Evolutionary conservation across 2,113 vertebrate genomes (phyloP).

Genomic region (Canis aureus): DNA sequence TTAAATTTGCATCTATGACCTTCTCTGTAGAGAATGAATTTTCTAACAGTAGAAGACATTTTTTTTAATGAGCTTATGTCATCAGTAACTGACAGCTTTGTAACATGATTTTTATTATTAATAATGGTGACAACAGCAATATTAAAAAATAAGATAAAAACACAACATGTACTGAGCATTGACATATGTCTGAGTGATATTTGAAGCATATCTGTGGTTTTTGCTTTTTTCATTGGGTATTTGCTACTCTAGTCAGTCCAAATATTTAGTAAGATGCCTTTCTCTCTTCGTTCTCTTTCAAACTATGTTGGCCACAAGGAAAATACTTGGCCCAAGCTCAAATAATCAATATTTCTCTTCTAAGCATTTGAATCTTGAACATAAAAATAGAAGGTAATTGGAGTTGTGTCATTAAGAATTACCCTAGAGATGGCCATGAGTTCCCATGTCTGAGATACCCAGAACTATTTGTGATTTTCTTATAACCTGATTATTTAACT

Average conservation of each 20-base stretch:
- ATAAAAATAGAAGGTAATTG: neutral
- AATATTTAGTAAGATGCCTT: neutral
- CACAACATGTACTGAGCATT: neutral
- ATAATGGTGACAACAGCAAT: neutral
- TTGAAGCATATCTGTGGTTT: neutral
- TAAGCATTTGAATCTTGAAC: conserved; percentile 20
- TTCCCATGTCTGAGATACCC: neutral
- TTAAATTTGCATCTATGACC: conserved; percentile 14
- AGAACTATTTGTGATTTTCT: conserved; percentile 37
- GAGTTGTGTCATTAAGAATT: neutral
- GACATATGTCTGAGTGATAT: neutral
- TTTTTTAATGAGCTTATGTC: conserved; percentile 45
- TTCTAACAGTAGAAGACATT: neutral
- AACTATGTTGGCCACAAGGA: neutral
- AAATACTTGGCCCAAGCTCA: neutral
- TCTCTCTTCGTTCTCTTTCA: neutral
- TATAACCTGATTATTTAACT: neutral
- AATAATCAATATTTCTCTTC: neutral
- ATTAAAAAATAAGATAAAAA: neutral
- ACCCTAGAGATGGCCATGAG: neutral
- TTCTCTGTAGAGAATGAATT: neutral
- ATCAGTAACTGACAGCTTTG: conserved; percentile 25
- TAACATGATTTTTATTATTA: conserved; percentile 47
- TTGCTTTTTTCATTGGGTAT: conserved; percentile 28
- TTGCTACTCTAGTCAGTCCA: neutral